A percentile compares a stretch with the other conserved stretches of the same genome.
Evolutionary conservation across 1,140 invertebrate species (phyloP).

Genomic region (Psix sp.): DNA sequence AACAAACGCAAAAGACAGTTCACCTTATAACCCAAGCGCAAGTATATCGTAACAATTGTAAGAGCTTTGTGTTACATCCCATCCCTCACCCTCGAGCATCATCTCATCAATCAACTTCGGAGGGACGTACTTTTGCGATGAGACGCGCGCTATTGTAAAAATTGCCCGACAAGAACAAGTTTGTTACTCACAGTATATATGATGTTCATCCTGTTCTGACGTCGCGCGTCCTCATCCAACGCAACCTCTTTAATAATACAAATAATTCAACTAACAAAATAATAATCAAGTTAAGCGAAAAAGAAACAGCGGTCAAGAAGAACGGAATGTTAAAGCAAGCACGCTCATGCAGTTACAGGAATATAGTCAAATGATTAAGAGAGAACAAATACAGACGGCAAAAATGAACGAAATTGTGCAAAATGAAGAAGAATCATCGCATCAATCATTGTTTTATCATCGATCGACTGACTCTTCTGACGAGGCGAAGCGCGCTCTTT

Average conservation of each 20-base stretch:
- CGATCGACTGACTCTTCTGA: slow-evolving; percentile 42
- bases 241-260: slow-evolving; percentile 16
- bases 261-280: slow-evolving; percentile 12
- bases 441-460: slow-evolving; percentile 53
- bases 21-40: slow-evolving; percentile 66
- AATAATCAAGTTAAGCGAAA: neutral
- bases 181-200: slow-evolving; percentile 41
- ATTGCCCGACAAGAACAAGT: slow-evolving; percentile 51
- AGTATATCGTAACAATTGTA: slow-evolving; percentile 73
- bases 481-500: slow-evolving; percentile 29
- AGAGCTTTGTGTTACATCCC: slow-evolving; percentile 74
- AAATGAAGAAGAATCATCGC: slow-evolving; percentile 16
- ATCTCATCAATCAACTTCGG: slow-evolving; percentile 25
- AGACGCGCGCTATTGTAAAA: slow-evolving; percentile 12
- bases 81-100: slow-evolving; percentile 3
- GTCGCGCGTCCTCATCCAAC: slow-evolving; percentile 45
- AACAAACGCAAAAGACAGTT: slow-evolving; percentile 54
- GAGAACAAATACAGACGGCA: slow-evolving; percentile 8
- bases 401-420: slow-evolving; percentile 11
- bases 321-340: no score
- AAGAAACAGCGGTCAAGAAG: slow-evolving; percentile 1
- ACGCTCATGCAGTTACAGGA: slow-evolving; percentile 69
- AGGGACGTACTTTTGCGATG: slow-evolving; percentile 60
- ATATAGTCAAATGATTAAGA: no score
- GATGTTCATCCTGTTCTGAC: slow-evolving; percentile 35